Evolutionary conservation across 2,888 invertebrate genomes (phyloP).

Genomic region (Argynnis bischoffii): DNA sequence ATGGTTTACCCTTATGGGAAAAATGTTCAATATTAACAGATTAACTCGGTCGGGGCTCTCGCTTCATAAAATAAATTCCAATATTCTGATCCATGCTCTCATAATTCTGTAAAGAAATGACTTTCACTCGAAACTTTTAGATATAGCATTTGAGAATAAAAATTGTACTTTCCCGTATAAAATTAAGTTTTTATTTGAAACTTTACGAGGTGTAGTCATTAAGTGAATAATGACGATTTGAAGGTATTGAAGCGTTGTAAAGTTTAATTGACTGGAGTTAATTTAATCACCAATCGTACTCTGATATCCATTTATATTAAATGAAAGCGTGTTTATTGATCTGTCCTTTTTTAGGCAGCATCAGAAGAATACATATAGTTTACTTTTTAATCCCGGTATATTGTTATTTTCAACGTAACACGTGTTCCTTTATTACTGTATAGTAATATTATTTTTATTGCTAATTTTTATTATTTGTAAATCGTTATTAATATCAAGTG

Average conservation of each 20-base stretch:
- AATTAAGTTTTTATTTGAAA: slow-evolving; percentile 73
- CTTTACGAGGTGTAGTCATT: slow-evolving; percentile 55
- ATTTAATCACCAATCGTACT: not conserved
- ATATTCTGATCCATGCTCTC: slow-evolving; percentile 47
- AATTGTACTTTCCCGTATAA: slow-evolving; percentile 74
- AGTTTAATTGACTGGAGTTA: not conserved
- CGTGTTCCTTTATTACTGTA: too few species aligned
- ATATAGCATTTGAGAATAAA: slow-evolving; percentile 74
- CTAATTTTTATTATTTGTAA: too few species aligned
- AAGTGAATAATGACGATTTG: not conserved
- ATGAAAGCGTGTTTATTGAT: too few species aligned
- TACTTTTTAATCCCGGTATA: too few species aligned
- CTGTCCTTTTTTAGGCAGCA: too few species aligned
- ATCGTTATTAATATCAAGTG: not conserved
- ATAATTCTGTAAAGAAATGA: slow-evolving; percentile 68
- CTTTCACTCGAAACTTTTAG: slow-evolving; percentile 67
- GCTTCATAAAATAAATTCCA: slow-evolving; percentile 52
- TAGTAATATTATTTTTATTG: too few species aligned
- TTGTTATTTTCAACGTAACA: too few species aligned
- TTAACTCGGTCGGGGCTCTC: slow-evolving; percentile 46
- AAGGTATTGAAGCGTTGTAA: not conserved
- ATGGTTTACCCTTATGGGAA: slow-evolving; percentile 61
- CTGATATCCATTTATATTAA: too few species aligned
- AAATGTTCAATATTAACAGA: slow-evolving; percentile 75
- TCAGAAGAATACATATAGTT: too few species aligned